phyloP scores from a whole-genome alignment of 2,797 vertebrate genomes.

The Hemibagrus guttatus region DNA sequence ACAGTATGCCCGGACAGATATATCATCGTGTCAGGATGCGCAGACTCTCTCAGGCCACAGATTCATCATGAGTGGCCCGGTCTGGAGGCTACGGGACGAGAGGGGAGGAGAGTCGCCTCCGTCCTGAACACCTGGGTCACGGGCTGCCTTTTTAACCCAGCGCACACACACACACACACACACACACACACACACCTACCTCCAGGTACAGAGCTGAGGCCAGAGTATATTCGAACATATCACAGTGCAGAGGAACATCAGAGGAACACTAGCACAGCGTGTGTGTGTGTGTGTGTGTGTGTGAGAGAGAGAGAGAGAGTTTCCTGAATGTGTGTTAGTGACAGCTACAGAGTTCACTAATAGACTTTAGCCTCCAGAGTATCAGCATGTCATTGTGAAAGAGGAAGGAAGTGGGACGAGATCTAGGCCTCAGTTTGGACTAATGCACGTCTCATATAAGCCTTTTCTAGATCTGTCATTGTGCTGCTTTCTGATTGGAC shows the following conservation, averaged over 20 bases:
- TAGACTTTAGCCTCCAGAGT: constrained; percentile 24
- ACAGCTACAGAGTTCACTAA: constrained; percentile 1
- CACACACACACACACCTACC: constrained; percentile 11
- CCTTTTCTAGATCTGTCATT: neutral
- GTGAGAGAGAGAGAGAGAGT: neutral
- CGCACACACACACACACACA: neutral
- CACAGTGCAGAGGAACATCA: constrained; percentile 29
- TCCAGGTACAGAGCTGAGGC: constrained; percentile 22
- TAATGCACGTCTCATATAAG: neutral
- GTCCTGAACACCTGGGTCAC: constrained; percentile 58
- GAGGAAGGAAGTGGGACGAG: neutral
- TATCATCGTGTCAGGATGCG: constrained; percentile 80
- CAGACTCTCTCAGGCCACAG: constrained; percentile 80
- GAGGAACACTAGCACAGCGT: neutral
- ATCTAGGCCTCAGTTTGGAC: constrained; percentile 1
- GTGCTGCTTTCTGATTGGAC: constrained; percentile 21
- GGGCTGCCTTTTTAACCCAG: constrained; percentile 36
- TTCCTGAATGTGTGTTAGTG: neutral
- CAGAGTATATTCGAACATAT: constrained; percentile 21
- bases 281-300: constrained; percentile 7
- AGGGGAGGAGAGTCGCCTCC: constrained; percentile 66
- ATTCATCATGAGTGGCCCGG: constrained; percentile 77
- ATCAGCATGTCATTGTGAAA: constrained; percentile 13
- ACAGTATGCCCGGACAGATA: constrained; percentile 73
- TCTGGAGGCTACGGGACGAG: constrained; percentile 76